Evolutionary conservation across 2,797 vertebrate species (phyloP).

Genomic region (Bucorvus abyssinicus): DNA sequence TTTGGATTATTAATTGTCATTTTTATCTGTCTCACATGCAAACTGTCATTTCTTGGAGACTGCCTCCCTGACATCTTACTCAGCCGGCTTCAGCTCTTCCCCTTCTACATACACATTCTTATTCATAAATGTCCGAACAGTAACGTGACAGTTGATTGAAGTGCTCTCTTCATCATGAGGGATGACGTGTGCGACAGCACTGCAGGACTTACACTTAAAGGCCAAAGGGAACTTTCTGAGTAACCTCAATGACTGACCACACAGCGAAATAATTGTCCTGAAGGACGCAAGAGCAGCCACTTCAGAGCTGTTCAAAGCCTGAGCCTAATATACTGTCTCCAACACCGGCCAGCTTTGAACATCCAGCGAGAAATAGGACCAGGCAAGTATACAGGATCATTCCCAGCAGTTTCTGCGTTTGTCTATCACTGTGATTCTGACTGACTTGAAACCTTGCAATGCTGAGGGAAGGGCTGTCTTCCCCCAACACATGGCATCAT

Average conservation of each 20-base stretch:
- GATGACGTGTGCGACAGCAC: background rate
- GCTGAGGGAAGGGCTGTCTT: background rate
- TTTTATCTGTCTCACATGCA: background rate
- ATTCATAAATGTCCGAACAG: background rate
- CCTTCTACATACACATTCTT: background rate
- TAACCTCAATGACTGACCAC: background rate
- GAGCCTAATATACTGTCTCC: background rate
- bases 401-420: background rate
- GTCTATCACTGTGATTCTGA: background rate
- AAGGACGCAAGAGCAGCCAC: background rate
- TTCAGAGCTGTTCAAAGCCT: background rate
- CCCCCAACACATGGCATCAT: background rate
- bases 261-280: background rate
- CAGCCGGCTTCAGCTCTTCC: background rate
- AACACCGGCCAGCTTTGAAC: background rate
- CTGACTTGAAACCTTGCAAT: background rate
- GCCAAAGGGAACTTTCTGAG: background rate
- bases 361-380: background rate
- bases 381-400: background rate
- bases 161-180: background rate
- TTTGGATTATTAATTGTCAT: background rate
- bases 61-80: background rate
- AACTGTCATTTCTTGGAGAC: background rate
- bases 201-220: background rate
- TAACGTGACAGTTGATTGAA: background rate